Conservation (phyloP, 2,888 invertebrate genomes). For the Limnephilus auricula region DNA sequence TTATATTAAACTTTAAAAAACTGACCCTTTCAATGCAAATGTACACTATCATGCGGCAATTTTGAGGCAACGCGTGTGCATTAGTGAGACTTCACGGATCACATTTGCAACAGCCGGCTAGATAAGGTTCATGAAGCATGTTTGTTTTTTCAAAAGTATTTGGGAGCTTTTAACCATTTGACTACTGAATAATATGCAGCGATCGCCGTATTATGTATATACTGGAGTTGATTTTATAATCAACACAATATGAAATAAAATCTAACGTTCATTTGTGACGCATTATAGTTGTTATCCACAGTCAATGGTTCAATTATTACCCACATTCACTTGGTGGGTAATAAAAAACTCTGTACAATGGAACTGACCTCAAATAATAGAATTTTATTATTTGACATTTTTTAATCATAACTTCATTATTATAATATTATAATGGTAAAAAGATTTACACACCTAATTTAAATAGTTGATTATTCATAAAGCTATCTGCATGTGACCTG, state of each 20-base stretch:
- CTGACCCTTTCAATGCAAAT: too few species aligned
- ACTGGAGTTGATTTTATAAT: neutral
- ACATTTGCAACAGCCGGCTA: too few species aligned
- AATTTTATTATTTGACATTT: neutral
- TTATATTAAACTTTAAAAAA: too few species aligned
- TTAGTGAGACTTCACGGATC: too few species aligned
- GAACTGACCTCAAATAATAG: neutral
- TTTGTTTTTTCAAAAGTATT: too few species aligned
- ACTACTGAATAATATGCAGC: too few species aligned
- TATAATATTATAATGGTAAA: neutral
- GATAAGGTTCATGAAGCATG: too few species aligned
- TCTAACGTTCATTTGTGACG: neutral
- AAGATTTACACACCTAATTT: neutral
- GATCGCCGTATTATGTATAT: too few species aligned
- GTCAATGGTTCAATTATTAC: neutral
- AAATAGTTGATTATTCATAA: neutral
- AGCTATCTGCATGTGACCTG: conserved; percentile 17
- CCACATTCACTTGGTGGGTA: neutral
- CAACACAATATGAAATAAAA: neutral
- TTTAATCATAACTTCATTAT: neutral
- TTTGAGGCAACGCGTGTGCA: too few species aligned
- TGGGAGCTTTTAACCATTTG: too few species aligned
- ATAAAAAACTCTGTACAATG: neutral
- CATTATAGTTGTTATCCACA: neutral
- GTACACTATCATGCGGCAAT: too few species aligned